Base-by-base conservation (phyloP, 2,797 vertebrate species). In the Notolepis coatsorum region DNA sequence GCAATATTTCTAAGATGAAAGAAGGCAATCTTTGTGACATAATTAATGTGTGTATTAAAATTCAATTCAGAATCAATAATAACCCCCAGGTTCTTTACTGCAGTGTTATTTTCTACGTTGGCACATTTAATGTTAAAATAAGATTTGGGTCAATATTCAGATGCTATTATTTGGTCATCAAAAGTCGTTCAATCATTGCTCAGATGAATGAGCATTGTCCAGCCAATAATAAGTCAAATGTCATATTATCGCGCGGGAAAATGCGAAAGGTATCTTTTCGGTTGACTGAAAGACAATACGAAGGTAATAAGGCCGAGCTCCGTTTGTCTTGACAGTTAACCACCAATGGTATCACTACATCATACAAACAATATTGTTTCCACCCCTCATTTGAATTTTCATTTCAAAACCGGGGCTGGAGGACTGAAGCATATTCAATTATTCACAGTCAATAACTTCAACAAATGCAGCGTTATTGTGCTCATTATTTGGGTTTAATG, bases 361-460 rank as follows among this genome's bases (percentile, higher is more conserved):
- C 30, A 53, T 52, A 69, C 58, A 42, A 53, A 63, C 61, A 80
- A 68, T 72, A 63, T 67, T 25, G 72, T 77, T 42, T 57, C 25
- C 28, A 33, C 7, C 10, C 47, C 75, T 73, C 68, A 77, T 80
- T 84, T 73, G 61, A 82, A 79, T 82, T 82, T 79, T 72, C 59
- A 80, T 84, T 75, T 74, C 68, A 65, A n/a, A 71, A 72, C 31
- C 17, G 35, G 48, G 58, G 58, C 49, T 55, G 43, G 25, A 17
- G 30, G 38, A 47, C 37, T 20, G 43, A 53, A 48, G 38, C 47
- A 47, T 69, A 64, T 60, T 75, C 59, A 72, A 79, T 82, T 68
- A 74, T 84, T 82, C 54, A 65, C 43, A 68, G 57, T 66, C 41
- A 70, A 48, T 75, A 70, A 71, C 54, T 25, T 67, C 74, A 70